phyloP scores from a whole-genome alignment of 2,888 invertebrate genomes.

The Calameuta idolon region DNA sequence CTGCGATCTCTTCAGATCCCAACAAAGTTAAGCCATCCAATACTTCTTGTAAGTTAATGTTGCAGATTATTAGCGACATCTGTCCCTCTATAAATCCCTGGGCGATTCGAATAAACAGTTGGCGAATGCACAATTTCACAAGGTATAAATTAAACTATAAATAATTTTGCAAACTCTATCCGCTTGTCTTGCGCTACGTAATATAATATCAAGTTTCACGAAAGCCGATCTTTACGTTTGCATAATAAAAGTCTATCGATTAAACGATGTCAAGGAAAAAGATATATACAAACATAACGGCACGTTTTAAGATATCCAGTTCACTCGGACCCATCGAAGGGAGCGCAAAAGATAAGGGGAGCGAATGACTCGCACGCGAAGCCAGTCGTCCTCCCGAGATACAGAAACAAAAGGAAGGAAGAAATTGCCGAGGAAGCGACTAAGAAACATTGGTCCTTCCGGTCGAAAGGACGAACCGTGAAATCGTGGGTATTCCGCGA shows the following conservation, averaged over 20 bases:
- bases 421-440: not conserved
- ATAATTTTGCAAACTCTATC: not conserved
- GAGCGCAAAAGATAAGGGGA: not conserved
- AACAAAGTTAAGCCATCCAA: not conserved
- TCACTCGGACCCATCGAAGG: too few relatives aligned
- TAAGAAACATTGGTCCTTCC: not conserved
- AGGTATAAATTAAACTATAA: not conserved
- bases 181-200: not conserved
- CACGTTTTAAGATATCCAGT: not conserved
- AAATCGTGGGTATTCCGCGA: not conserved
- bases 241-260: not conserved
- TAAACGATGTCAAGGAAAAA: not conserved
- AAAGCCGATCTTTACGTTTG: not conserved
- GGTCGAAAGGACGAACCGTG: not conserved
- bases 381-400: not conserved
- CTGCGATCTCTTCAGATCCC: not conserved
- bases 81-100: not conserved
- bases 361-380: not conserved
- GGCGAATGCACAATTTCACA: not conserved
- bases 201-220: not conserved
- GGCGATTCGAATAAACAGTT: not conserved
- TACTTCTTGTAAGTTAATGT: not conserved
- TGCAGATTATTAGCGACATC: not conserved
- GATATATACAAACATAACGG: not conserved
- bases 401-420: not conserved